Evolutionary conservation across 2,797 vertebrate species (phyloP), one percentile per base, ranked within the genome.

Genomic region (Acanthis flammea): DNA sequence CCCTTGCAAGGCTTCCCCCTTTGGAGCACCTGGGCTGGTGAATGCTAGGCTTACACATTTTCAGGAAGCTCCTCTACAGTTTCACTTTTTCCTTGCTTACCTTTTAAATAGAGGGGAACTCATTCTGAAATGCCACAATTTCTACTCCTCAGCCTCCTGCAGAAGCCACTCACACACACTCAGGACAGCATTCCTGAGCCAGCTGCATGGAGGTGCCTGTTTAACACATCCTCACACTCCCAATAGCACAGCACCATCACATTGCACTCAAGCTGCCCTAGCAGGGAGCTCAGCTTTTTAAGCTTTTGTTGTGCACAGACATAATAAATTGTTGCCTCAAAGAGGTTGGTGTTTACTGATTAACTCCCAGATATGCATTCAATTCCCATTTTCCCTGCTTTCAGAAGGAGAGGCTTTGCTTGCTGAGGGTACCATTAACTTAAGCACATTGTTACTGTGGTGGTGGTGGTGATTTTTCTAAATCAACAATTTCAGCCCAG

Each of bases 311-410:
- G 74, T 60, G 45, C 80, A 76, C 37, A 87, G 78, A 67, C 57
- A 68, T 74, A 94, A 95, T 74, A 92, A 84, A 87, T 51, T 72
- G 72, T 45, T 95, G 84, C 81, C 61, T 89, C 68, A 31, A 80
- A 93, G 88, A 75, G 57, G 78, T 14, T 89, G 57, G 72, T 4
- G 2, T 82, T 95, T 39, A n/a, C 86, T 82, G 86, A 92, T 86
- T 88, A 91, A 90, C 71, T 86, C 14, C 10, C 70, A 93, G 72
- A 74, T 65, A 39, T 1, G 48, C 27, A 55, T 65, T 92, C 75
- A 91, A 51, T 86, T 72, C 87, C 61, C 72, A 61, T 30, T 80
- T 90, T 65, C 68, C 50, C n/a, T 24, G 63, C 86, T 91, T 85
- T 94, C 88, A 85, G 44, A 80, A 57, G 0, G 4, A 81, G 60